Evolutionary conservation across 2,113 vertebrate species (phyloP), one percentile per base, ranked within the genome.

Genomic region (Amphiprion ocellaris): DNA sequence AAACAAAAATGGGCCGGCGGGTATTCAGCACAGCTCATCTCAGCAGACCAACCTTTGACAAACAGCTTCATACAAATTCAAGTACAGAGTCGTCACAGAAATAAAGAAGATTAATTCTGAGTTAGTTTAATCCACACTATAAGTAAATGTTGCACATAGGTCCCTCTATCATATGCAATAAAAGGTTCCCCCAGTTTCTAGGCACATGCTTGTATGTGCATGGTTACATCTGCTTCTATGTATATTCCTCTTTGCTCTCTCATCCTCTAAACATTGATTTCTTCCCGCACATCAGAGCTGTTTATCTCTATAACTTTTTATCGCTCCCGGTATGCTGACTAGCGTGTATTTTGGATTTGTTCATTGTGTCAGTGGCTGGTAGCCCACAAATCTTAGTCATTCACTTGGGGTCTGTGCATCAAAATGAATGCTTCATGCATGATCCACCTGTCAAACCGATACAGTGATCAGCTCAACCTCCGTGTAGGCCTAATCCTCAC

Each of bases 371-470:
- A 19, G 14, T 16, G 64, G 82, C 62, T 73, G 64, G 21, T 16
- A 69, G 61, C 76, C 74, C 7, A 54, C 60, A 24, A 46, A 8
- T 82, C 58, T 68, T 75, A 62, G 61, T 87, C 73, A 85, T 83
- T 70, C 61, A 7, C 30, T 54, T 4, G 11, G 33, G 46, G 52
- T 63, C 77, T 62, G 65, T 69, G 73, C 79, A 80, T 90, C 85
- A 90, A 56, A 87, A 69, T 83, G 74, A 82, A 88, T 87, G 70
- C 71, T 80, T 82, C 82, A 68, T 82, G 66, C 78, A 52, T 69
- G 81, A 90, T 85, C 74, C 81, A 84, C 86, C 87, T 89, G 84
- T 90, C 85, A 89, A 82, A 79, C 60, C 77, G 78, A 87, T 65
- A 71, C 70, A 85, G 78, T 26, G 77, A 89, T 91, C 85, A 81